Percentiles rank a stretch among this genome's conserved stretches.
Evolutionary conservation across 2,113 vertebrate genomes (phyloP).

Genomic region (Cygnus atratus): DNA sequence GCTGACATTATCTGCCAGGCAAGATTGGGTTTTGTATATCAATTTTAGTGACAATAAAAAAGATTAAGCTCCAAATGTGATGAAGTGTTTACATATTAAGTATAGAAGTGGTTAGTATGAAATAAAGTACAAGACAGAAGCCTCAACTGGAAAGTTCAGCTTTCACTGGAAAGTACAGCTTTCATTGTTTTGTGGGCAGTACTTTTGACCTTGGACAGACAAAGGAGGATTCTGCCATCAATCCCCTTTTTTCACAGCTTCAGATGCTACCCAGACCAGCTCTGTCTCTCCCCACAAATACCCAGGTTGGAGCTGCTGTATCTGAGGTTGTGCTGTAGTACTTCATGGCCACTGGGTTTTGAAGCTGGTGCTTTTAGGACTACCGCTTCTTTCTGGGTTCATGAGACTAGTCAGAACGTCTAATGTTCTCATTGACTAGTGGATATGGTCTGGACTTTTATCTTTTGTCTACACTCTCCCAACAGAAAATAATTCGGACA

Average conservation of each 20-base stretch:
- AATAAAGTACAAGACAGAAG: background rate
- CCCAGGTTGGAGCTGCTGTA: background rate
- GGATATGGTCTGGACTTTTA: background rate
- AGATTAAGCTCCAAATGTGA: background rate
- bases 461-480: background rate
- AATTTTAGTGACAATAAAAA: background rate
- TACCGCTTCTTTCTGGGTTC: background rate
- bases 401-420: background rate
- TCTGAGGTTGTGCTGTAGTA: background rate
- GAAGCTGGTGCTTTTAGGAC: background rate
- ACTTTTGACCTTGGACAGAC: background rate
- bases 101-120: background rate
- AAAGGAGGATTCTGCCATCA: background rate
- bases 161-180: background rate
- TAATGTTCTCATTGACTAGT: background rate
- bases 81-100: background rate
- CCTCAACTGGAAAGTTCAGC: no score
- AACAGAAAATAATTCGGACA: background rate
- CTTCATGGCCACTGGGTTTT: background rate
- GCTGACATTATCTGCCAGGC: background rate
- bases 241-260: background rate
- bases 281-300: background rate
- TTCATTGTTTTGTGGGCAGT: background rate
- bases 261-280: background rate
- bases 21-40: background rate